Evolutionary conservation across 2,113 vertebrate genomes (phyloP).

Genomic region (Rattus norvegicus): GRCr8 NC_086031.1:81598001-81598500

Average conservation of each 20-base stretch:
- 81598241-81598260: background rate
- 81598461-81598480: background rate
- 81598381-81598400: background rate
- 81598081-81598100: background rate
- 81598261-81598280: background rate
- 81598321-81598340: background rate
- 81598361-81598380: background rate
- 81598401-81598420: background rate
- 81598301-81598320: background rate
- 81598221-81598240: background rate
- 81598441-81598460: background rate
- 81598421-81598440: background rate
- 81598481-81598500: background rate
- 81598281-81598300: no score
- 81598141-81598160: no score
- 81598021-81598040: background rate
- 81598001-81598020: background rate
- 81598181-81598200: background rate
- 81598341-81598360: background rate
- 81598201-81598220: background rate
- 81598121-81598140: background rate
- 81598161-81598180: background rate
- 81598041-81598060: background rate
- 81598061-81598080: background rate
- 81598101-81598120: background rate